Evolutionary conservation across 2,888 invertebrate genomes (phyloP).

Genomic region (Ligdia adustata): DNA sequence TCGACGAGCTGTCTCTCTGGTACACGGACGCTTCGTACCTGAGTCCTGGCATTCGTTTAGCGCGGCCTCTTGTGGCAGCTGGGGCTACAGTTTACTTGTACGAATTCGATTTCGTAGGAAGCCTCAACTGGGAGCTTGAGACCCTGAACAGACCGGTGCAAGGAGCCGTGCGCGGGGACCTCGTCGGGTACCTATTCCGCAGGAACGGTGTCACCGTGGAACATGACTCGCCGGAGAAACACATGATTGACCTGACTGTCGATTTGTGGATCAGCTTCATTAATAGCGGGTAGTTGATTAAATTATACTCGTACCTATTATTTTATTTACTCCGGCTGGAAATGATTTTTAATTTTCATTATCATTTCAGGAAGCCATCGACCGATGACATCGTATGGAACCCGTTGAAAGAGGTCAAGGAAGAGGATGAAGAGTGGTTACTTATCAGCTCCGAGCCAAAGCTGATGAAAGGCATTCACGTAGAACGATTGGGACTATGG

Average conservation of each 20-base stretch:
- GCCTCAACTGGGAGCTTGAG: constrained; percentile 69
- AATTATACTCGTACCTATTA: too few species aligned
- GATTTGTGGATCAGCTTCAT: constrained; percentile 76
- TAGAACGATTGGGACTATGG: constrained; percentile 58
- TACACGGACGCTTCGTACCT: constrained; percentile 63
- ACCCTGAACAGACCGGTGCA: constrained; percentile 56
- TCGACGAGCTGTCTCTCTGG: constrained; percentile 49
- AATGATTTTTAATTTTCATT: not conserved
- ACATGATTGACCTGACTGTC: constrained; percentile 48
- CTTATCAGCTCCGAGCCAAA: constrained; percentile 43
- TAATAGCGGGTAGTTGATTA: constrained; percentile 71
- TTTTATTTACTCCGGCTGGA: too few species aligned
- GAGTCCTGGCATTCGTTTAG: constrained; percentile 56
- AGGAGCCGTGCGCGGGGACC: constrained; percentile 82
- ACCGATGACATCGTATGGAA: constrained; percentile 49
- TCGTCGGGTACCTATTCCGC: constrained; percentile 79
- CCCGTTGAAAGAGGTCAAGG: constrained; percentile 38
- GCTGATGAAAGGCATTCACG: constrained; percentile 49
- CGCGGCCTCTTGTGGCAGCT: constrained; percentile 51
- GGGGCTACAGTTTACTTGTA: constrained; percentile 81
- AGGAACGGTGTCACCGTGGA: constrained; percentile 39
- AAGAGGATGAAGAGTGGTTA: constrained; percentile 55
- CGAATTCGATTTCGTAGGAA: constrained; percentile 80
- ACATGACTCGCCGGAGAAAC: constrained; percentile 40
- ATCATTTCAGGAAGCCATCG: constrained; percentile 53